A percentile compares a stretch with the other conserved stretches of the same genome.
These are phyloP conservation scores for Cottus gobio DNA, from an alignment of 2,113 vertebrate species.

Conservation along the genomic window DNA sequence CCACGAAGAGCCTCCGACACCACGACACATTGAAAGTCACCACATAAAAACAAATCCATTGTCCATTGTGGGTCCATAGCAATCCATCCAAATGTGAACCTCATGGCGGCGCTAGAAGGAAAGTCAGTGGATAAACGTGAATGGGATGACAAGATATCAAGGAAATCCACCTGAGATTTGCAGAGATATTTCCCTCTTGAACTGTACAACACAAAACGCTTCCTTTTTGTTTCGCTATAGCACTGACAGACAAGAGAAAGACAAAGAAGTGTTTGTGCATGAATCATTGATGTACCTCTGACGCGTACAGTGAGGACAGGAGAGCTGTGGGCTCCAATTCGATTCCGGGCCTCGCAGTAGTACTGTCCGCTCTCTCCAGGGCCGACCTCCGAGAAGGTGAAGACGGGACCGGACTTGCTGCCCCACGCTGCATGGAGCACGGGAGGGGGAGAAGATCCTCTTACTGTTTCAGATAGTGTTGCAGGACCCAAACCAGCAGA, in stretches of 20 bases:
- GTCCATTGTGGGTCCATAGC: background rate
- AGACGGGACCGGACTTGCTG: constrained; percentile 79
- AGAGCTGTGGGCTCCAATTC: constrained; percentile 81
- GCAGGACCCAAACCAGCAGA: background rate
- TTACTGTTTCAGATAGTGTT: background rate
- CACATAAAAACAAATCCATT: background rate
- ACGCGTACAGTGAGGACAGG: constrained; percentile 83
- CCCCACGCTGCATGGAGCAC: constrained; percentile 71
- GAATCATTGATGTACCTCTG: constrained; percentile 67
- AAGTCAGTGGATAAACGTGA: background rate
- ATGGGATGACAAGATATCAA: background rate
- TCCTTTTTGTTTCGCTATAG: background rate
- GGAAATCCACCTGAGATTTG: background rate
- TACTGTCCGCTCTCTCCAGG: constrained; percentile 82
- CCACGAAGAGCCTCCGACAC: background rate
- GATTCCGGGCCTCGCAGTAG: constrained; percentile 84
- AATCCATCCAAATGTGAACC: background rate
- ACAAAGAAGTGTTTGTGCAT: background rate
- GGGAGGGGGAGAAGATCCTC: constrained; percentile 6
- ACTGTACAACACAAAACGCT: background rate
- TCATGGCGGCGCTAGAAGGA: background rate
- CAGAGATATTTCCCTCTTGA: background rate
- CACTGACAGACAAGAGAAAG: background rate
- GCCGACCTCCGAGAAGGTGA: constrained; percentile 82
- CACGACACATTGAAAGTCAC: constrained; percentile 2